Evolutionary conservation across 2,113 vertebrate species (phyloP).

Genomic region (Bubalus kerabau): DNA sequence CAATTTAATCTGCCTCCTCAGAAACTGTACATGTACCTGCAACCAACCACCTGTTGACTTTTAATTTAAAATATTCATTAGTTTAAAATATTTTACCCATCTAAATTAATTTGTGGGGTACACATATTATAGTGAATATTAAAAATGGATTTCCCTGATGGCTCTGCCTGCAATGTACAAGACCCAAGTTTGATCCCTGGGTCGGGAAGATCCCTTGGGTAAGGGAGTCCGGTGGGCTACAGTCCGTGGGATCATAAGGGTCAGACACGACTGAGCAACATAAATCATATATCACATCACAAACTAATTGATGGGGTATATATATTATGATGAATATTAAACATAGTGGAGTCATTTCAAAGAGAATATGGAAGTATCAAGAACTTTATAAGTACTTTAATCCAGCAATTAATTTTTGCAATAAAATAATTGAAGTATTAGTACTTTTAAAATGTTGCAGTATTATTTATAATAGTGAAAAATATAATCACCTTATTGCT

Average conservation of each 20-base stretch:
- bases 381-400: not conserved
- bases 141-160: not conserved
- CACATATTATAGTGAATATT: not conserved
- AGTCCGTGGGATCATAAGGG: not conserved
- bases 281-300: not conserved
- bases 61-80: not conserved
- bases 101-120: not conserved
- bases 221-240: rapidly evolving
- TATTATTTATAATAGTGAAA: not conserved
- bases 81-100: not conserved
- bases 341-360: not conserved
- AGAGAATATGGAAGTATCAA: not conserved
- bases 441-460: not conserved
- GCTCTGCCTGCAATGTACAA: not conserved
- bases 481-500: not conserved
- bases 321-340: not conserved
- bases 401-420: not conserved
- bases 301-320: not conserved
- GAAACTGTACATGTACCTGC: not conserved
- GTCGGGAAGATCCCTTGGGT: not conserved
- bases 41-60: not conserved
- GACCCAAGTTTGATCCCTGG: not conserved
- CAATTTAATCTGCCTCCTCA: not conserved
- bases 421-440: not conserved
- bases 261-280: not conserved